A percentile compares a stretch with the other conserved stretches of the same genome.
These are phyloP conservation scores for Podargus strigoides DNA, from an alignment of 2,797 vertebrate species.

Conservation along the genomic window DNA sequence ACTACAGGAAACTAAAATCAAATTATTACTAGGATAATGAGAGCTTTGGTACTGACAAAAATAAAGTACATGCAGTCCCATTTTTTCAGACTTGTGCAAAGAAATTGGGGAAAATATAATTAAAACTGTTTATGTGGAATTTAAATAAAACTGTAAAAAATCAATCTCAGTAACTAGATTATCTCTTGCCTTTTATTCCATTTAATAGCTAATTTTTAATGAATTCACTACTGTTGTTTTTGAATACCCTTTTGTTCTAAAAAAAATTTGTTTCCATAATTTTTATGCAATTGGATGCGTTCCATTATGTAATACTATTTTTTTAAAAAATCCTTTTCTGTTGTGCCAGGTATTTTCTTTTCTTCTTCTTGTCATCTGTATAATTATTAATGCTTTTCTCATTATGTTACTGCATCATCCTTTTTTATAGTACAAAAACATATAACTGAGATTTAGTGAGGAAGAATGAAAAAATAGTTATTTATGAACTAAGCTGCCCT, in stretches of 20 bases:
- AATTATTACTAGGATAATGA: background rate
- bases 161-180: background rate
- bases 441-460: background rate
- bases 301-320: background rate
- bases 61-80: background rate
- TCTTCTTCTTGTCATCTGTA: constrained; percentile 3
- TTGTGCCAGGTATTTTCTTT: background rate
- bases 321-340: background rate
- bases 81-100: background rate
- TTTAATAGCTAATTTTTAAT: constrained; percentile 31
- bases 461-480: background rate
- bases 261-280: background rate
- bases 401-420: background rate
- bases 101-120: background rate
- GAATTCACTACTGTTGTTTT: constrained; percentile 10
- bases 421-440: background rate
- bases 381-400: constrained; percentile 20
- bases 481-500: background rate
- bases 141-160: background rate
- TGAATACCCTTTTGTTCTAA: constrained; percentile 9
- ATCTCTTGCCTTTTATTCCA: background rate
- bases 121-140: background rate
- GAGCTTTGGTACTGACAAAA: background rate
- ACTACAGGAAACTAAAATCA: background rate
- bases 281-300: background rate